phyloP scores from a whole-genome alignment of 1,140 invertebrate genomes.

The Drosophila ironensis region DNA sequence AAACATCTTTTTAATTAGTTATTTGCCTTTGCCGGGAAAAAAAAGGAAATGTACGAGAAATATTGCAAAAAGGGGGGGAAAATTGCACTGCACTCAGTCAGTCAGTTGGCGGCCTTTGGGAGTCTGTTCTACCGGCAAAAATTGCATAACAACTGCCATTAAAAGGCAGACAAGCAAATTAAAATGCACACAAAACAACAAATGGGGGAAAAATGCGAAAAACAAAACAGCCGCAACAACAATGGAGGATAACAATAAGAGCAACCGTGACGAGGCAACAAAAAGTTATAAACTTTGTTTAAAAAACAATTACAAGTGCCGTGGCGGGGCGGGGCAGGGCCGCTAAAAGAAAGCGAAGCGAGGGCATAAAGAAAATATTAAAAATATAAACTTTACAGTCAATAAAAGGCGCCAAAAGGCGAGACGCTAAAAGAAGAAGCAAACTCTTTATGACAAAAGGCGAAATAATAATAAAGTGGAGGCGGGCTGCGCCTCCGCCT shows the following conservation, averaged over 20 bases:
- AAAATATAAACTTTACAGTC: conserved; percentile 74
- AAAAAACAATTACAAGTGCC: conserved; percentile 65
- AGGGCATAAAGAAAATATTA: conserved; percentile 70
- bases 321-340: too few species aligned
- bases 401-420: conserved; percentile 67
- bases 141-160: conserved; percentile 71
- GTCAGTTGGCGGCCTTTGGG: conserved; percentile 40
- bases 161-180: conserved; percentile 77
- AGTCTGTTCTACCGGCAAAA: conserved; percentile 45
- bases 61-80: conserved; percentile 9
- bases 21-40: conserved; percentile 33
- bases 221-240: conserved; percentile 19
- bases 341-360: background rate
- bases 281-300: conserved; percentile 75
- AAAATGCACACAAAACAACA: conserved; percentile 48
- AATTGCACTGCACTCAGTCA: conserved; percentile 61
- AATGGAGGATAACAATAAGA: conserved; percentile 28
- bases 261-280: conserved; percentile 39
- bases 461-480: conserved; percentile 56
- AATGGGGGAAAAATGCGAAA: conserved; percentile 2
- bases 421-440: conserved; percentile 54
- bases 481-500: too few species aligned
- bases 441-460: conserved; percentile 71
- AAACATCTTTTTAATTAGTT: conserved; percentile 72
- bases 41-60: conserved; percentile 17